phyloP scores from a whole-genome alignment of 2,797 vertebrate species.

The Onychomys torridus region DNA sequence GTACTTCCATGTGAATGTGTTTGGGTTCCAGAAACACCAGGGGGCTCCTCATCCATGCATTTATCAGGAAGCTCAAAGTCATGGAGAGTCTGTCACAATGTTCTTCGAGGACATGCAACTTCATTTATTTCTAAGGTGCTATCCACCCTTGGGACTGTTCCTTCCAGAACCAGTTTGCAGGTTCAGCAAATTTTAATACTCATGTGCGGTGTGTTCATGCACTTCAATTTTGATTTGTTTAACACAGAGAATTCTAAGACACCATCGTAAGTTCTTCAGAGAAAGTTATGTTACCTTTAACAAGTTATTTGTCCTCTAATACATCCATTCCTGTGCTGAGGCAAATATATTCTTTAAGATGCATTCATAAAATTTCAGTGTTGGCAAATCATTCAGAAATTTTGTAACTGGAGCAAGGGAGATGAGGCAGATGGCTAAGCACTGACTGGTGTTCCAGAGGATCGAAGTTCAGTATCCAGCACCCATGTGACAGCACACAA shows the following conservation, averaged over 20 bases:
- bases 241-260: conserved; percentile 13
- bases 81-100: conserved; percentile 30
- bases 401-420: neutral
- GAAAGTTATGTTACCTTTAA: neutral
- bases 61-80: conserved; percentile 52
- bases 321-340: neutral
- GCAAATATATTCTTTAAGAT: neutral
- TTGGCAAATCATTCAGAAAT: neutral
- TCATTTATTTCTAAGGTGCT: conserved; percentile 64
- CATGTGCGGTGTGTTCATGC: neutral
- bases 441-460: too few relatives aligned
- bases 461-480: too few relatives aligned
- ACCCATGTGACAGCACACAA: neutral
- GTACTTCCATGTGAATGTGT: neutral
- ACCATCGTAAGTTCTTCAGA: neutral
- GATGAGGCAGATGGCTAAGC: neutral
- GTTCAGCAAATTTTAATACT: conserved; percentile 74
- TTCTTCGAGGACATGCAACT: conserved; percentile 31
- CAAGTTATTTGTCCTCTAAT: conserved; percentile 33
- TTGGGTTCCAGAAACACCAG: conserved; percentile 39
- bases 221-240: conserved; percentile 64
- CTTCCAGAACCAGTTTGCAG: conserved; percentile 72
- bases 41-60: conserved; percentile 20
- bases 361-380: neutral
- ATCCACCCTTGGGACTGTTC: conserved; percentile 56